Percentiles rank a stretch among this genome's conserved stretches.
These are phyloP conservation scores for Patella caerulea DNA, from an alignment of 2,888 invertebrate species.

Conservation along the genomic window DNA sequence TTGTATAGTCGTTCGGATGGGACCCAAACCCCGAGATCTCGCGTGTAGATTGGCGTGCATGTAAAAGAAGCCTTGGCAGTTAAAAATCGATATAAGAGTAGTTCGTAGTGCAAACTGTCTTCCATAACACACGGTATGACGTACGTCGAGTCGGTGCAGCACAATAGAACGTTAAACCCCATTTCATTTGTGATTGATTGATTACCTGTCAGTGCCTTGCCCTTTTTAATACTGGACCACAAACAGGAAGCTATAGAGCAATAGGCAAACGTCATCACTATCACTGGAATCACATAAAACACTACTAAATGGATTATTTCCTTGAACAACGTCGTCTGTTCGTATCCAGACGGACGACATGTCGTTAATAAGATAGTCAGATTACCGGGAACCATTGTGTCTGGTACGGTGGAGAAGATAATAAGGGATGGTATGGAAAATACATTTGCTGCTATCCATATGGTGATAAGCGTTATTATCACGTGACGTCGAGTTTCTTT, in stretches of 20 bases:
- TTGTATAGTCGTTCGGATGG: no score
- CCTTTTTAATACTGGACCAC: conserved; percentile 55
- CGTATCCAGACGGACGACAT: conserved; percentile 41
- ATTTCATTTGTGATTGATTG: neutral
- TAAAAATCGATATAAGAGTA: neutral
- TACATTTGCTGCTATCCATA: conserved; percentile 83
- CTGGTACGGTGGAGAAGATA: conserved; percentile 49
- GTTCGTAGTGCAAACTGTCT: no score
- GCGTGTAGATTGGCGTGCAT: no score
- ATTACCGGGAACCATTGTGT: conserved; percentile 47
- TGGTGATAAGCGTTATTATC: conserved; percentile 84
- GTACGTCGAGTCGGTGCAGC: no score
- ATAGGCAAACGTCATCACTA: conserved; percentile 66
- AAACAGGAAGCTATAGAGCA: conserved; percentile 60
- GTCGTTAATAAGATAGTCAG: conserved; percentile 55
- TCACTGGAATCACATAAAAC: conserved; percentile 83
- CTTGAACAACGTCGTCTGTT: neutral
- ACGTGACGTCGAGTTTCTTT: conserved; percentile 87
- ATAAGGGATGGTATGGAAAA: conserved; percentile 63
- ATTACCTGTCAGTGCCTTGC: conserved; percentile 23
- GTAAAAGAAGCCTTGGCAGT: neutral
- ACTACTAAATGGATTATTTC: conserved; percentile 51
- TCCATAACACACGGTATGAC: rapidly evolving
- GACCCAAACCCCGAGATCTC: no score
- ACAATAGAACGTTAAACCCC: no score